A percentile compares a stretch with the other conserved stretches of the same genome.
Conservation (phyloP, 2,888 invertebrate species). For the Heliconius cydno region DNA sequence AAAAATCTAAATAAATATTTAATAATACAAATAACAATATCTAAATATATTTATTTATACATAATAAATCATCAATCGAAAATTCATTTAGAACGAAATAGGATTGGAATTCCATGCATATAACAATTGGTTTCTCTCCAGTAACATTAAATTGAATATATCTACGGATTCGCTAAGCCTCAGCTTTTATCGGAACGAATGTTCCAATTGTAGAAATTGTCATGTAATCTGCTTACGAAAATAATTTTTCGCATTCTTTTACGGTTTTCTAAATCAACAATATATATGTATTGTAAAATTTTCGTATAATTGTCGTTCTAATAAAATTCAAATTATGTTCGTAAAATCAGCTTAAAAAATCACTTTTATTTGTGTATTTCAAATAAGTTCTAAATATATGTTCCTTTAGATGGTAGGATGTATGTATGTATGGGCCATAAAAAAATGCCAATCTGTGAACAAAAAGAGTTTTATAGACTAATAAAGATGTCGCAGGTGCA, state of each 20-base stretch:
- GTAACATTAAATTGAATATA: slow-evolving; percentile 20
- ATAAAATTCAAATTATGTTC: neutral
- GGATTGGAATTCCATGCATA: slow-evolving; percentile 1
- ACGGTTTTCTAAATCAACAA: neutral
- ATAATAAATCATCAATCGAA: neutral
- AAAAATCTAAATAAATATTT: neutral
- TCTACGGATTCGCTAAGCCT: slow-evolving; percentile 8
- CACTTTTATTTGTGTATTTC: neutral
- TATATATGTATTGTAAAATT: neutral
- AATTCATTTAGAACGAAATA: slow-evolving; percentile 1
- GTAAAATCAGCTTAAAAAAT: neutral
- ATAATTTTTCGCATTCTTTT: neutral
- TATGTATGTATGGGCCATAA: neutral
- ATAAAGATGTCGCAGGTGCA: slow-evolving; percentile 35
- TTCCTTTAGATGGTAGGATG: neutral
- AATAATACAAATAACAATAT: neutral
- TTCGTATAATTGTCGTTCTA: neutral
- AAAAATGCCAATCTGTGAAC: slow-evolving; percentile 20
- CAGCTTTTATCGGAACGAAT: neutral
- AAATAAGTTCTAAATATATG: neutral
- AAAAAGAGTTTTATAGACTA: slow-evolving; percentile 28
- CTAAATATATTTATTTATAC: neutral
- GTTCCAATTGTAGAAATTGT: neutral
- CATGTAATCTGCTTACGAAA: neutral
- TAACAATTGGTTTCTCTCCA: slow-evolving; percentile 14